Conservation (phyloP, 2,797 vertebrate genomes). For the Pseudochirops cupreus region DNA sequence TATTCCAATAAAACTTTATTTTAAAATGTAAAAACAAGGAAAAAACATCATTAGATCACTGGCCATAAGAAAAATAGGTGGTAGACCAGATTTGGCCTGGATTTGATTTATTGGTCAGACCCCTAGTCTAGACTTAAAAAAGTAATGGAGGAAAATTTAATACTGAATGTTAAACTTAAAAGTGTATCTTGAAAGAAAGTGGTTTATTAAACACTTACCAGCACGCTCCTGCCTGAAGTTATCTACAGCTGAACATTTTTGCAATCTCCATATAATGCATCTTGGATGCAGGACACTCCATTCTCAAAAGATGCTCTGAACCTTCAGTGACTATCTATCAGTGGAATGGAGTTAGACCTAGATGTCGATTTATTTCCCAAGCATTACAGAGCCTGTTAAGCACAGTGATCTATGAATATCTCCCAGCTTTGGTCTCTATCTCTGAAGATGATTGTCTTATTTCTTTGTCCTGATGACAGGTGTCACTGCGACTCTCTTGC, state of each 20-base stretch:
- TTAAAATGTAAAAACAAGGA: not conserved
- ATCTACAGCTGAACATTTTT: slow-evolving; percentile 21
- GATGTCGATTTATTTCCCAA: slow-evolving; percentile 12
- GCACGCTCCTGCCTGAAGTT: slow-evolving; percentile 17
- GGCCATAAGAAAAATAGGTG: not conserved
- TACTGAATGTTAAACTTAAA: not conserved
- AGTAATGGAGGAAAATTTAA: not conserved
- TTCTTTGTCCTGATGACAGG: not conserved
- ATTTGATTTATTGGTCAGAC: not conserved
- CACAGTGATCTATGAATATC: not conserved
- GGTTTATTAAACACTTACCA: not conserved
- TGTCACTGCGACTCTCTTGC: not conserved
- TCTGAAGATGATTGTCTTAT: not conserved
- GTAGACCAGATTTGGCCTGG: not conserved
- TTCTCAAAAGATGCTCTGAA: not conserved
- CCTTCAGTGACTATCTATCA: not conserved
- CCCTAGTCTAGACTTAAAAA: not conserved
- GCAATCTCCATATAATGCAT: not conserved
- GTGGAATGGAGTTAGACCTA: not conserved
- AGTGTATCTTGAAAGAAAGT: not conserved
- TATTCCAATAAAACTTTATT: not conserved
- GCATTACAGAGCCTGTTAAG: not conserved
- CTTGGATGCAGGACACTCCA: not conserved
- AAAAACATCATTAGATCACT: not conserved
- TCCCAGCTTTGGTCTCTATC: not conserved